phyloP scores from a whole-genome alignment of 1,140 invertebrate genomes.

The Campodea augens region DNA sequence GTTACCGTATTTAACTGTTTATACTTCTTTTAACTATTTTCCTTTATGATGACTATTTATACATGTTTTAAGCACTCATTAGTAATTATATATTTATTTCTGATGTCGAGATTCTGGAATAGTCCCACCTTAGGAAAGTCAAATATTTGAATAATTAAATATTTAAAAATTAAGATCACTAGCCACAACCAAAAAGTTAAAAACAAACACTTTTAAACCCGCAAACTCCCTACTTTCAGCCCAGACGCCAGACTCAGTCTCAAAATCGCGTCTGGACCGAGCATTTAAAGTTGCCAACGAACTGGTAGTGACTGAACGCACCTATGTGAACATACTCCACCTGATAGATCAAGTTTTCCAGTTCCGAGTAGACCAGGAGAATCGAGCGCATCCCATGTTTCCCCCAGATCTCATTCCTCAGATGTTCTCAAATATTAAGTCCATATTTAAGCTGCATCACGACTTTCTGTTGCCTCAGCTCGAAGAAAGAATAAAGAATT shows the following conservation, averaged over 20 bases:
- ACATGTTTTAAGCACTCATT: too few species aligned
- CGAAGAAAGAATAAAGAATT: conserved; percentile 28
- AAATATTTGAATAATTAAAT: too few species aligned
- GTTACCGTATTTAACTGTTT: too few species aligned
- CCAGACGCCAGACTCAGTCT: conserved; percentile 2
- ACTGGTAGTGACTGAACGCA: conserved; percentile 30
- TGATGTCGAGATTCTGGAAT: too few species aligned
- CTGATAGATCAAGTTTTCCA: conserved; percentile 36
- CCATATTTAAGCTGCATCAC: conserved; percentile 34
- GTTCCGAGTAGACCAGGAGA: conserved; percentile 30
- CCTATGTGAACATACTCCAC: conserved; percentile 29
- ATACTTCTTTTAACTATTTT: too few species aligned
- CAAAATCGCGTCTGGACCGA: conserved; percentile 16
- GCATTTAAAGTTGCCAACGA: conserved; percentile 29
- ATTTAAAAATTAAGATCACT: too few species aligned
- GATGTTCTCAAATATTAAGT: conserved; percentile 38
- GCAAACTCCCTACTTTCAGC: conserved; percentile 8
- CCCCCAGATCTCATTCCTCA: conserved; percentile 28
- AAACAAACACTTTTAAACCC: conserved; percentile 11
- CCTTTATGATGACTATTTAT: too few species aligned
- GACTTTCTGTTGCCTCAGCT: conserved; percentile 34
- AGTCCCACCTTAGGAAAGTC: too few species aligned
- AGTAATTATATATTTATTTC: too few species aligned
- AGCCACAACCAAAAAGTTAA: conserved; percentile 9
- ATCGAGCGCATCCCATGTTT: conserved; percentile 27